Evolutionary conservation across 2,113 vertebrate genomes (phyloP).

Genomic region (Chinchilla lanigera): DNA sequence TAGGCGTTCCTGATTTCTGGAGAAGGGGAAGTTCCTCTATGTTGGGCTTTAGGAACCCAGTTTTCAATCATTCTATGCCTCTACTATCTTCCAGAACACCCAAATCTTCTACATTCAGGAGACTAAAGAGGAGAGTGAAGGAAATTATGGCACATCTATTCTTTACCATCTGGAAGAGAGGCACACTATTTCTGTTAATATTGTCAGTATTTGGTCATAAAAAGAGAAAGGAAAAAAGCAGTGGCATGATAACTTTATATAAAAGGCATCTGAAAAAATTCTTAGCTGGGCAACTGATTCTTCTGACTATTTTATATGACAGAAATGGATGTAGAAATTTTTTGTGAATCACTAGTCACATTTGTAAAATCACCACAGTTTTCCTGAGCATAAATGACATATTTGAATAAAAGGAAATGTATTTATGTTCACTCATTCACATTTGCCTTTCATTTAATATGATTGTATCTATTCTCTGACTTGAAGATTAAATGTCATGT

Average conservation of each 20-base stretch:
- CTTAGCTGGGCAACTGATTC: not conserved
- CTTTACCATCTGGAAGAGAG: not conserved
- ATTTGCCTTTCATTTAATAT: not conserved
- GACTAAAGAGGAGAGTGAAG: not conserved
- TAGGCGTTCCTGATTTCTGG: not conserved
- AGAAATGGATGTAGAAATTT: not conserved
- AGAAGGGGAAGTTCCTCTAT: not conserved
- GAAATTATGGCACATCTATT: not conserved
- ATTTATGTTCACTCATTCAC: not conserved
- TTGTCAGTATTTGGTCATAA: not conserved
- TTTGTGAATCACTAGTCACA: not conserved
- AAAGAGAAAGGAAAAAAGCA: not conserved
- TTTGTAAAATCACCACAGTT: not conserved
- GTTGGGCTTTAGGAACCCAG: not conserved
- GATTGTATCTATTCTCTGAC: not conserved
- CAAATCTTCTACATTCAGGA: not conserved
- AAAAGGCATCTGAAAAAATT: not conserved
- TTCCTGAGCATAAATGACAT: not conserved
- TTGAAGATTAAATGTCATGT: not conserved
- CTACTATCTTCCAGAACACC: not conserved
- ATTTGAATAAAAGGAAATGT: not conserved
- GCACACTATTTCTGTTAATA: not conserved
- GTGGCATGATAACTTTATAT: not conserved
- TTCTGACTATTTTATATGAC: not conserved
- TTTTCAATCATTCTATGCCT: not conserved